Evolutionary conservation across 1,140 invertebrate genomes (phyloP).

Genomic region (Phenacoccus solenopsis): DNA sequence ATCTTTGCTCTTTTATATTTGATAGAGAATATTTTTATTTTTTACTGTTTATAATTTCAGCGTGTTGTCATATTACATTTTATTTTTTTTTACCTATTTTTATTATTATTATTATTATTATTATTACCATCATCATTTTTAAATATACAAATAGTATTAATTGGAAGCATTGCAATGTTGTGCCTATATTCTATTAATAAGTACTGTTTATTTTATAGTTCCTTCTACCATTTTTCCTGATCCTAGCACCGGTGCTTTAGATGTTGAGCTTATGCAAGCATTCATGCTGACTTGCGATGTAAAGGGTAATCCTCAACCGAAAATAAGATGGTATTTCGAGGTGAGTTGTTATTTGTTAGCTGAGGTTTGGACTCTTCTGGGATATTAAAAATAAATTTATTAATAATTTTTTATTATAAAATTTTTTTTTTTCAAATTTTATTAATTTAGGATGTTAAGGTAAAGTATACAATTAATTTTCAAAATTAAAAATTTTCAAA

Average conservation of each 20-base stretch:
- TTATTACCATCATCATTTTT: too few species aligned
- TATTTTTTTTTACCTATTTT: too few species aligned
- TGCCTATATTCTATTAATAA: conserved; percentile 7
- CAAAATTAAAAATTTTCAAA: too few species aligned
- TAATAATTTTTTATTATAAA: too few species aligned
- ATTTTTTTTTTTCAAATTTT: background rate
- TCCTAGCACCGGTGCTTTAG: conserved; percentile 51
- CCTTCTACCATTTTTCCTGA: conserved; percentile 52
- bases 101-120: too few species aligned
- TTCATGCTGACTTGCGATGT: conserved; percentile 53
- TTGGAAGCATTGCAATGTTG: too few species aligned
- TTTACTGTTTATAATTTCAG: background rate
- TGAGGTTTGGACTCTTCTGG: too few species aligned
- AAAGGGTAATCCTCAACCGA: conserved; percentile 50
- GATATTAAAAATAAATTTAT: too few species aligned
- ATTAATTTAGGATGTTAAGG: too few species aligned
- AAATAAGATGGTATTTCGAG: conserved; percentile 54
- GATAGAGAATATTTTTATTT: background rate
- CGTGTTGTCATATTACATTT: background rate
- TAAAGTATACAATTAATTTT: too few species aligned
- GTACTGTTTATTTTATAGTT: conserved; percentile 25
- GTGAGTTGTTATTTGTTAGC: too few species aligned
- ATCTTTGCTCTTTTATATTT: background rate
- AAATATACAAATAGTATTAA: too few species aligned
- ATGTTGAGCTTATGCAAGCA: conserved; percentile 53